Evolutionary conservation across 2,113 vertebrate species (phyloP).

Genomic region (Phasianus colchicus): DNA sequence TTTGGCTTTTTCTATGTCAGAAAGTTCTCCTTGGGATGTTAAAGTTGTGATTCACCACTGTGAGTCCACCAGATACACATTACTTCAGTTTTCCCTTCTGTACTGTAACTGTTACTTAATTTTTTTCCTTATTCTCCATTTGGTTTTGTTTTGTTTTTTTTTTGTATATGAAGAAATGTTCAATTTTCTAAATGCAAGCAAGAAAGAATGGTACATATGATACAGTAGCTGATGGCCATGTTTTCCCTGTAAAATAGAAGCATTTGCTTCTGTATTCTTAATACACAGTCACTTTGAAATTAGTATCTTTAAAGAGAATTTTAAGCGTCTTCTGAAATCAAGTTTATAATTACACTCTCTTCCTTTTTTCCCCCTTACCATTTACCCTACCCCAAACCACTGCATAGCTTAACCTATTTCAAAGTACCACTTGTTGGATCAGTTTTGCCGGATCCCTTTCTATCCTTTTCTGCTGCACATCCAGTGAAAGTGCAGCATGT

Average conservation of each 20-base stretch:
- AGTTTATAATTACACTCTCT: background rate
- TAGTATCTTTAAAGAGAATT: background rate
- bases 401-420: background rate
- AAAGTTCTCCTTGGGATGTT: slow-evolving; percentile 20
- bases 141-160: background rate
- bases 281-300: background rate
- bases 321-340: background rate
- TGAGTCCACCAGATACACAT: background rate
- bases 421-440: background rate
- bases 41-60: background rate
- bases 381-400: background rate
- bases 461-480: background rate
- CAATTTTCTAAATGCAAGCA: background rate
- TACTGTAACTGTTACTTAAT: background rate
- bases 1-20: slow-evolving; percentile 13
- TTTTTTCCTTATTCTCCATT: background rate
- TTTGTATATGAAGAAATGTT: background rate
- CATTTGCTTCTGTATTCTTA: background rate
- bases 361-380: background rate
- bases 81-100: slow-evolving; percentile 10
- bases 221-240: background rate
- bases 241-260: background rate
- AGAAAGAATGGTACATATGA: background rate
- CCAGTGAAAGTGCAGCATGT: background rate
- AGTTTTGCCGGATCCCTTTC: background rate